phyloP scores from a whole-genome alignment of 1,140 invertebrate genomes.

The Hirudo medicinalis region DNA sequence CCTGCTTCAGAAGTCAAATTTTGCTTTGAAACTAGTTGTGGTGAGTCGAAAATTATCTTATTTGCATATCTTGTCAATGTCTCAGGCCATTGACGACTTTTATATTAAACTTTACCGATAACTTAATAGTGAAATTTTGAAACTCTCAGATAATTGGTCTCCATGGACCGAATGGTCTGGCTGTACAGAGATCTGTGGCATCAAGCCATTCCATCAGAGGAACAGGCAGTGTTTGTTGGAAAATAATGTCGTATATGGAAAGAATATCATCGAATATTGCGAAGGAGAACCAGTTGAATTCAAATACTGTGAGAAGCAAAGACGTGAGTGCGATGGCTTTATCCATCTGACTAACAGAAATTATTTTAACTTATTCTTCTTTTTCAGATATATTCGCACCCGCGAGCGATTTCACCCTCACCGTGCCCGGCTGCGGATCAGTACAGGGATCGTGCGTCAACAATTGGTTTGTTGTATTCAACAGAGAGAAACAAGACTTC shows the following conservation, averaged over 20 bases:
- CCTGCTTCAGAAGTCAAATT: conserved; percentile 7
- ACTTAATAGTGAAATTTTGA: not conserved
- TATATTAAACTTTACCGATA: too few species aligned
- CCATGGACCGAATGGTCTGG: conserved; percentile 8
- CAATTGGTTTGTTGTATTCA: conserved; percentile 7
- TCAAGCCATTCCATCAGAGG: conserved; percentile 9
- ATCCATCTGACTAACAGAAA: too few species aligned
- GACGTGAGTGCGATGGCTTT: not conserved
- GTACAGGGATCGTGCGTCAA: not conserved
- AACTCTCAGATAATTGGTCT: conserved; percentile 8
- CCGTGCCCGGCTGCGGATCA: too few species aligned
- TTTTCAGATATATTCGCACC: too few species aligned
- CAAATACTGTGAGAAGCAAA: not conserved
- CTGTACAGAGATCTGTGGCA: not conserved
- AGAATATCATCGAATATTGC: conserved; percentile 12
- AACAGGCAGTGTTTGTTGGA: not conserved
- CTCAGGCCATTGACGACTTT: too few species aligned
- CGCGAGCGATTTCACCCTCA: too few species aligned
- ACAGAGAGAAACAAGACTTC: conserved; percentile 4
- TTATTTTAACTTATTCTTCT: too few species aligned
- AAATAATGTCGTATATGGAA: conserved; percentile 8
- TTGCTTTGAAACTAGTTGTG: conserved; percentile 7
- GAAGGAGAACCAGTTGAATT: conserved; percentile 17
- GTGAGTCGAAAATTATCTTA: not conserved
- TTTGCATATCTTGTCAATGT: too few species aligned